Evolutionary conservation across 2,797 vertebrate species (phyloP), one percentile per base, ranked within the genome.

Genomic region (Arnoldichthys spilopterus): DNA sequence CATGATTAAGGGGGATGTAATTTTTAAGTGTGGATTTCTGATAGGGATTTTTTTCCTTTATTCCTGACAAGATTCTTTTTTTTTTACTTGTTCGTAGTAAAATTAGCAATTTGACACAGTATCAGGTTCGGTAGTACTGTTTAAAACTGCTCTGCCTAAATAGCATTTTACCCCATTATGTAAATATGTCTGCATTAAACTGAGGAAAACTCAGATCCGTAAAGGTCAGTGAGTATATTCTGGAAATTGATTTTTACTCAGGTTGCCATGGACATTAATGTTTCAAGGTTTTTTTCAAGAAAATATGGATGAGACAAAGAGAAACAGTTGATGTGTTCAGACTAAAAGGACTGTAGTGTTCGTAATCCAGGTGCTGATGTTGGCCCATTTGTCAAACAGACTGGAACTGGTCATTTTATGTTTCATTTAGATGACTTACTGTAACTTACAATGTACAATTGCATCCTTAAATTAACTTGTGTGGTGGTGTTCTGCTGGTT

Each of bases 231-330:
- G 47, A 20, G 16, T 11, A 66, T 49, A 43, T 6, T 75, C 15
- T 64, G 30, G 34, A 26, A 53, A 74, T 43, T 49, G 43, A 51
- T 74, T 62, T 62, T 63, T 26, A 18, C 32, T 62, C 58, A 62
- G 49, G 18, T 76, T 76, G 24, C 49, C 24, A 43, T 43, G 11
- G 53, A 54, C 34, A 76, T 76, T 49, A 51, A 76, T 76, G 67
- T 76, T 76, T 67, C 53, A 56, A 30, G 7, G 3, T 37, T 37
- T 43, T 56, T 49, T 62, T 51, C 28, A 45, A 45, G 54, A 6
- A 24, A 62, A 43, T 56, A 76, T 58, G 6, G 43, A 76, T 67
- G 63, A 76, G 34, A 26, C 51, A 43, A 67, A 64, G 66, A 75
- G 37, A 67, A 76, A 76, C 40, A 43, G 62, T 66, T 66, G 34